Base-by-base conservation (phyloP, 1,140 invertebrate genomes). In the Eumaeus atala region DNA sequence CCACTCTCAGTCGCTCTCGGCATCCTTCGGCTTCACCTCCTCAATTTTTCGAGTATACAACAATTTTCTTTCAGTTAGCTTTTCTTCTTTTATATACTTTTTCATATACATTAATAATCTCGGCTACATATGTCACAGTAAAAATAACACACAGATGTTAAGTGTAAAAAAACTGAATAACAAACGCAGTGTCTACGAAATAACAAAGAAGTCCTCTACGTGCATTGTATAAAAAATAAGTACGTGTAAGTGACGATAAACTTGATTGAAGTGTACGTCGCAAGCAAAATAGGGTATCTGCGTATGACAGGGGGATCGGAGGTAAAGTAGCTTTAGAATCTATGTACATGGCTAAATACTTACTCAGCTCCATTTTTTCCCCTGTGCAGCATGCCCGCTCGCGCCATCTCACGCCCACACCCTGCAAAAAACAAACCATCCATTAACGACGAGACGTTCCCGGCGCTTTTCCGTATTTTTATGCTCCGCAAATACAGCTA, bases 371-470 rank as follows among this genome's bases (percentile, higher is more conserved):
- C 86, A 84, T 87, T 87, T 80, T 88, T 88, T 78, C 87, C 86
- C 71, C 82, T 88, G 70, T 88, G 87, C 77, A 88, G 84, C 87
- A 88, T 88, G 73, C 87, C 86, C 82, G 87, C 82, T 76, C 84
- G 84, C 70, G 87, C 87, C 87, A 88, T 88, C 73, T 87, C 85
- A 88, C 76, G 79, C 74, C 76, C 75, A 74, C 67, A 64, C 67
- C 74, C 87, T 87, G 84, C 48, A 80, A 76, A 86, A 84, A 83
- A 72, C 62, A 69, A 62, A 70, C 73, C 74, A 81, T 78, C 74
- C 70, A 83, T 86, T 86, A 83, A 69, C 62, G 74, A 70, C 66
- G 67, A 66, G 68, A 74, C 57, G 66, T 70, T 63, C 62, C n/a
- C 67, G 64, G 64, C 64, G 64, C 63, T 74, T 70, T 77, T 78